A percentile compares a stretch with the other conserved stretches of the same genome.
These are phyloP conservation scores for Oxytorus armatus DNA, from an alignment of 2,888 invertebrate species.

Conservation along the genomic window DNA sequence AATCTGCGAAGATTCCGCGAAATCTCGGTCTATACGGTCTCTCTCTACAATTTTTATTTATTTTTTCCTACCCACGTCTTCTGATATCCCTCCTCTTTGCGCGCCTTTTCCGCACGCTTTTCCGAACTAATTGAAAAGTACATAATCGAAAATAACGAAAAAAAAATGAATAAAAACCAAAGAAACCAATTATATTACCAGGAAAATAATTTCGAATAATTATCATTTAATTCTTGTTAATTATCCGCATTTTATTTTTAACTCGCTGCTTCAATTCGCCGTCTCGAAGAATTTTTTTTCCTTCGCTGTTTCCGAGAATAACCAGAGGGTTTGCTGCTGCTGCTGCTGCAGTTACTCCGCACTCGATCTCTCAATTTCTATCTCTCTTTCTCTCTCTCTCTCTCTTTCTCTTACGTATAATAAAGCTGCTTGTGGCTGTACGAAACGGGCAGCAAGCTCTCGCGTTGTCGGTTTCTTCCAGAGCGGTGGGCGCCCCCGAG, in stretches of 20 bases:
- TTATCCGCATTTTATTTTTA: no score
- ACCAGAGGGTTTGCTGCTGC: no score
- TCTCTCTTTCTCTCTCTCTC: conserved; percentile 4
- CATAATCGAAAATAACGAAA: background rate
- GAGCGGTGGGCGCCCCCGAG: conserved; percentile 77
- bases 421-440: conserved; percentile 31
- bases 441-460: conserved; percentile 9
- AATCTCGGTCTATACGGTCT: conserved; percentile 21
- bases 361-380: no score
- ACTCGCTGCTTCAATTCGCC: no score
- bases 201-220: no score
- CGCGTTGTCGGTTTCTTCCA: conserved; percentile 49
- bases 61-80: background rate
- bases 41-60: conserved; percentile 8
- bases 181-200: no score
- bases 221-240: no score
- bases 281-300: no score
- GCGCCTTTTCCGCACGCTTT: background rate
- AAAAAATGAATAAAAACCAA: no score
- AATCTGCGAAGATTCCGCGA: conserved; percentile 31
- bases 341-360: no score
- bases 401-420: background rate
- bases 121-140: background rate
- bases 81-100: background rate
- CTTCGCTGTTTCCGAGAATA: no score